phyloP scores from a whole-genome alignment of 2,113 vertebrate species.

The Hemibagrus wyckioides region DNA sequence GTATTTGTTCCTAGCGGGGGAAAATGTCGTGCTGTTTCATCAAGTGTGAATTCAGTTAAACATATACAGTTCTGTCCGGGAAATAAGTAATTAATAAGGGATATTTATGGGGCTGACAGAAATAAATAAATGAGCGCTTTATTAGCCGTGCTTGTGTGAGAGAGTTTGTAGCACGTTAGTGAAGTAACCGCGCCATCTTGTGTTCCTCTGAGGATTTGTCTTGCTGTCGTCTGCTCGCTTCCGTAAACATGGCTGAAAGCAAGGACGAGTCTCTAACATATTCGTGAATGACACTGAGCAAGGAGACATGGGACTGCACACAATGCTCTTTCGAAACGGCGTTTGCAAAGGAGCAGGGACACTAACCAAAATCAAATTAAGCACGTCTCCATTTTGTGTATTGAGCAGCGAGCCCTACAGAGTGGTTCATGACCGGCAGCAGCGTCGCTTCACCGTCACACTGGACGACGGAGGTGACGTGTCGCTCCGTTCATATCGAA shows the following conservation, averaged over 20 bases:
- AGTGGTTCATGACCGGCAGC: conserved; percentile 68
- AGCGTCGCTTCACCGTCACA: conserved; percentile 62
- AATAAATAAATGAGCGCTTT: background rate
- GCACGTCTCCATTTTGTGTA: background rate
- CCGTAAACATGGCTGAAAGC: background rate
- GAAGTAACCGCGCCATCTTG: conserved; percentile 55
- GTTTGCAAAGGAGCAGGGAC: background rate
- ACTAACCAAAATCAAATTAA: background rate
- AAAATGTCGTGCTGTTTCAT: background rate
- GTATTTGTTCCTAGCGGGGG: background rate
- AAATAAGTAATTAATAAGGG: background rate
- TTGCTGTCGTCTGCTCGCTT: background rate
- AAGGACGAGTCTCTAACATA: background rate
- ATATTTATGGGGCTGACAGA: background rate
- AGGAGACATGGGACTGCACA: conserved; percentile 22
- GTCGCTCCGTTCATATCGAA: background rate
- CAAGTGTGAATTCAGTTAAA: background rate
- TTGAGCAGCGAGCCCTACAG: background rate
- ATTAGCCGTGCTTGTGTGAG: background rate
- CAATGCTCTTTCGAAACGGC: conserved; percentile 32
- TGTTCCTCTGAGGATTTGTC: background rate
- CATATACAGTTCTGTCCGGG: background rate
- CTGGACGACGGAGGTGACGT: conserved; percentile 60
- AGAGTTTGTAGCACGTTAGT: background rate
- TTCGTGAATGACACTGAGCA: no score